Evolutionary conservation across 2,888 invertebrate species (phyloP), one percentile per base, ranked within the genome.

Genomic region (Ornithoptera priamus): DNA sequence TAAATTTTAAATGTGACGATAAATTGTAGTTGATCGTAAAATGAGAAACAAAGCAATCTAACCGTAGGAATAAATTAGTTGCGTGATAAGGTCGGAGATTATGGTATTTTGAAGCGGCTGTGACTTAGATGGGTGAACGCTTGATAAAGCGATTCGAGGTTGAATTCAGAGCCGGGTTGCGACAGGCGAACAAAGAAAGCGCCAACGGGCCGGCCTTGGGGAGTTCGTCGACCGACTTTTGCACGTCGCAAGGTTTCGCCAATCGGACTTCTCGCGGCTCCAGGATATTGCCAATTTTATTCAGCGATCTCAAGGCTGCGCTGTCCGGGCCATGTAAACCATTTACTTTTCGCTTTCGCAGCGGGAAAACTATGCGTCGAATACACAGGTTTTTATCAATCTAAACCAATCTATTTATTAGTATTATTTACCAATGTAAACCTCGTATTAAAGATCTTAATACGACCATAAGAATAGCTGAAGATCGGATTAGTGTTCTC

Each of bases 211-310:
- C 85, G 89, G 90, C 92, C 92, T 92, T 92, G 90, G 81, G 75
- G 86, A 86, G 92, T 91, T 92, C 92, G 87, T 89, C 88, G 92
- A 87, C 92, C 92, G 92, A 90, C 83, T 91, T 92, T 88, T 87
- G 91, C 91, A 83, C 89, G 90, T 90, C 90, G 88, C 92, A 92
- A 92, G 92, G 92, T 92, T 92, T 92, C 90, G 90, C 92, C 92
- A 92, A 87, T 87, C 91, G 87, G 88, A 88, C 90, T 90, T 89
- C 90, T 89, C 89, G 84, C 83, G 80, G 85, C 90, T 90, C 91
- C 90, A 92, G 92, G 92, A 92, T 92, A 92, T 92, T 92, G 91
- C 90, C 90, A 92, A 92, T 90, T 77, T 78, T 76, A 77, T 76
- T 89, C 88, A 86, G 83, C 77, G 83, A 88, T 86, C 89, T 90